A percentile compares a stretch with the other conserved stretches of the same genome.
Conservation (phyloP, 2,888 invertebrate genomes). For the Leptopterna dolabrata region DNA sequence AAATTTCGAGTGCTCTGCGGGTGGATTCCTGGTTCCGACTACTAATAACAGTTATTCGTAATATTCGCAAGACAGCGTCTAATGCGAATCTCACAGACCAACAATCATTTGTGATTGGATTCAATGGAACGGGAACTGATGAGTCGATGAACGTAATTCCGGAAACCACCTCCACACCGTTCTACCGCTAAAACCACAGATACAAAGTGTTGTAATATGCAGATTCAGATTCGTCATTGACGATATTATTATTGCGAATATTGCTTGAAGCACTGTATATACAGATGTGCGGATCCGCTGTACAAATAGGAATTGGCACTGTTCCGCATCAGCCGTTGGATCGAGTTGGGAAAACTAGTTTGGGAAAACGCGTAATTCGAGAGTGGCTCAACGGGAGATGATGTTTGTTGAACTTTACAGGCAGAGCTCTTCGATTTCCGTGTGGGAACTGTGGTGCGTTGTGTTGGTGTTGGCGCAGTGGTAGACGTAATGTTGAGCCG, state of each 20-base stretch:
- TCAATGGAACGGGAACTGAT: not conserved
- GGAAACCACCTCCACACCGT: not conserved
- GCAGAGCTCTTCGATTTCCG: not conserved
- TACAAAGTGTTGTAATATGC: too few species aligned
- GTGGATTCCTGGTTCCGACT: not conserved
- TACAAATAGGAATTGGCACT: not conserved
- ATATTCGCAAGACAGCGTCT: not conserved
- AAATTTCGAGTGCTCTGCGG: too few species aligned
- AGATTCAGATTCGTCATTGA: not conserved
- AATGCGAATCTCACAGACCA: not conserved
- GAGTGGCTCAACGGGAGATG: not conserved
- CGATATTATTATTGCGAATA: not conserved
- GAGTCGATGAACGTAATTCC: not conserved
- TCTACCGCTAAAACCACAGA: not conserved
- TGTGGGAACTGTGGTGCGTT: not conserved
- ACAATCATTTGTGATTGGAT: not conserved
- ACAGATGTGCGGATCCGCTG: not conserved
- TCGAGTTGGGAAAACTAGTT: not conserved
- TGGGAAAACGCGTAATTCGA: not conserved
- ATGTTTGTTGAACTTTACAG: not conserved
- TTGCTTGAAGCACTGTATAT: not conserved
- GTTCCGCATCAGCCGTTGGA: not conserved
- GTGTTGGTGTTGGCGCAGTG: constrained; percentile 61
- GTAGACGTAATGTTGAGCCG: constrained; percentile 58
- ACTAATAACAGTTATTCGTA: not conserved